phyloP scores from a whole-genome alignment of 2,113 vertebrate species.

The Naja naja region DNA sequence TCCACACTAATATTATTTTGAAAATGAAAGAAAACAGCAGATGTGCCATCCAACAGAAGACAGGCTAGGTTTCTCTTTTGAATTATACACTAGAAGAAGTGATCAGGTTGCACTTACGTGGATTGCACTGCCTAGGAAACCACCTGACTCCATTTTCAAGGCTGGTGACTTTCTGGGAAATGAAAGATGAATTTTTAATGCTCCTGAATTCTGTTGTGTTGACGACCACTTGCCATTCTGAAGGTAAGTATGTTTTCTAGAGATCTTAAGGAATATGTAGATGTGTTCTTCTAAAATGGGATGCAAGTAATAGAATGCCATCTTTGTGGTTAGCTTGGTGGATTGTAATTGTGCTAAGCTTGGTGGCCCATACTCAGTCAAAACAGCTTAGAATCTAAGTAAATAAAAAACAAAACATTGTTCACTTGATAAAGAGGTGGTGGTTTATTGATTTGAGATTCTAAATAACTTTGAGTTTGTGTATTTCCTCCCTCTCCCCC shows the following conservation, averaged over 20 bases:
- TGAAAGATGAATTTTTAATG: constrained; percentile 34
- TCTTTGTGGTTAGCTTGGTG: neutral
- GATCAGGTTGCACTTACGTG: constrained; percentile 66
- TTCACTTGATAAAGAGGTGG: neutral
- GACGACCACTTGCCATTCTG: constrained; percentile 21
- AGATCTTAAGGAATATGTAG: constrained; percentile 11
- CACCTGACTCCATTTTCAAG: constrained; percentile 44
- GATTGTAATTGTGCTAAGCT: neutral
- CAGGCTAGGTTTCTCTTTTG: constrained; percentile 22
- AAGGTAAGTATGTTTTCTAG: constrained; percentile 61
- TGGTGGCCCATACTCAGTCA: neutral
- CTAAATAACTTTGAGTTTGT: neutral
- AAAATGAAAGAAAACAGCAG: neutral
- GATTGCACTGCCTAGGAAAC: constrained; percentile 66
- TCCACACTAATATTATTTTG: neutral
- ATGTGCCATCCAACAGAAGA: constrained; percentile 26
- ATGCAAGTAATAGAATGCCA: neutral
- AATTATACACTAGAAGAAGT: constrained; percentile 43
- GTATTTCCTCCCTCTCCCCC: neutral
- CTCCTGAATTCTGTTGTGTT: constrained; percentile 16
- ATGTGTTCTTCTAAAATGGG: neutral
- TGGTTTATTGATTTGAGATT: neutral
- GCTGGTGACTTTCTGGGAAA: constrained; percentile 48
- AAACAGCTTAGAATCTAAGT: neutral
- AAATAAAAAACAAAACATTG: neutral